A percentile compares a stretch with the other conserved stretches of the same genome.
Evolutionary conservation across 2,113 vertebrate genomes (phyloP).

Genomic region (Meriones unguiculatus): DNA sequence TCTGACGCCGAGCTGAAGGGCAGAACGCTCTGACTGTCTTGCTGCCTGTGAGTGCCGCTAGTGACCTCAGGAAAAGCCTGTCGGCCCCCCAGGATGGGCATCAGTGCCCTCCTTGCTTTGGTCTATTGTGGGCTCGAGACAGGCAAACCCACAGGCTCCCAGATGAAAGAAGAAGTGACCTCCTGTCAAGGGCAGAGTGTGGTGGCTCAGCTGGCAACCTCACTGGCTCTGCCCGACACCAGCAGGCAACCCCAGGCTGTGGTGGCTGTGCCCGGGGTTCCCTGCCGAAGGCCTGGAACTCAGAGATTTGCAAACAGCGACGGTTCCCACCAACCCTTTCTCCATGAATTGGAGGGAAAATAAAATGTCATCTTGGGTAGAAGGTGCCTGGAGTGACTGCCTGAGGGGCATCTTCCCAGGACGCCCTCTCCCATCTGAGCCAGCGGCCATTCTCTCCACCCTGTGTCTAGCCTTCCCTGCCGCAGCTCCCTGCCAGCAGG

Average conservation of each 20-base stretch:
- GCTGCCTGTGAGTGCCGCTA: neutral
- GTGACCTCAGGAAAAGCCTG: too few relatives aligned
- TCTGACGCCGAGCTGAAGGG: neutral
- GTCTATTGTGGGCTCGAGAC: neutral
- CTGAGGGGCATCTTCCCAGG: neutral
- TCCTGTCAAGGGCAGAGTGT: neutral
- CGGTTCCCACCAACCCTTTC: neutral
- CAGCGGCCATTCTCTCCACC: neutral
- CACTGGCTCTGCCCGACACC: neutral
- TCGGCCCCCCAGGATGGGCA: neutral
- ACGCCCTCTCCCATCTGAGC: too few relatives aligned
- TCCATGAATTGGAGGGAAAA: neutral
- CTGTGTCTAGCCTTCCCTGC: accelerated
- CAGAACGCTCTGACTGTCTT: neutral
- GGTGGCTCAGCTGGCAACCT: neutral
- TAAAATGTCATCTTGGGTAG: neutral
- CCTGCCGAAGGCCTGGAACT: neutral
- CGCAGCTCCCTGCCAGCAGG: neutral
- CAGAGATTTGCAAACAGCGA: neutral
- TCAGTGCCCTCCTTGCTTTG: neutral
- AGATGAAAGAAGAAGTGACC: neutral
- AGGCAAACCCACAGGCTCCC: neutral
- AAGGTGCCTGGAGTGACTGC: neutral
- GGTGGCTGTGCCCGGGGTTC: neutral
- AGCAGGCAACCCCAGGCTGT: neutral